A percentile compares a stretch with the other conserved stretches of the same genome.
These are phyloP conservation scores for Crepidodera aurea DNA, from an alignment of 2,888 invertebrate genomes.

Conservation along the genomic window DNA sequence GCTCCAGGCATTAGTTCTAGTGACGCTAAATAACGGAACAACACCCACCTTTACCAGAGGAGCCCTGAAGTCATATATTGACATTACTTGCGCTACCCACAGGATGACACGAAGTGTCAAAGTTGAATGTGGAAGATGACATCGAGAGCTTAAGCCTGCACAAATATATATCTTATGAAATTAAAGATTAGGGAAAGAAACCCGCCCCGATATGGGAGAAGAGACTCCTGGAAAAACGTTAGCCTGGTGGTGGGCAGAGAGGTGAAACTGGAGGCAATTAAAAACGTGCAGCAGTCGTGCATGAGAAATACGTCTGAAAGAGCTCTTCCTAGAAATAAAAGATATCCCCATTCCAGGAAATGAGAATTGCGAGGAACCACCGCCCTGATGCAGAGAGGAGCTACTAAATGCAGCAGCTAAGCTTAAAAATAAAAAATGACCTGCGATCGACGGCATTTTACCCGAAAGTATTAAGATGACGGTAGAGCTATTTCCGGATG, in stretches of 20 bases:
- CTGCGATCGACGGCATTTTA: no score
- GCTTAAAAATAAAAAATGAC: no score
- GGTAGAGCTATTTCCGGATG: no score
- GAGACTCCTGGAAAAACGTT: no score
- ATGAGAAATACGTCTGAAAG: not conserved
- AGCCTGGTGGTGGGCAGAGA: not conserved
- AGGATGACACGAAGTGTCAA: not conserved
- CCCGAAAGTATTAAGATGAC: no score
- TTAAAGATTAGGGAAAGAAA: no score
- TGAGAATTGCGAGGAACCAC: not conserved
- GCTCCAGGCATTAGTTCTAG: not conserved
- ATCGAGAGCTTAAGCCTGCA: no score
- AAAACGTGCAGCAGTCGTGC: not conserved
- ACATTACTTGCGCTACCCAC: not conserved
- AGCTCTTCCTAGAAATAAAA: not conserved
- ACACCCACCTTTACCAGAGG: not conserved
- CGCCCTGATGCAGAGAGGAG: conserved; percentile 34
- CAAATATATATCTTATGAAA: no score
- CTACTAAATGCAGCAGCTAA: conserved; percentile 23
- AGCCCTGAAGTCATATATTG: not conserved
- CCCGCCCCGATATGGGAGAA: no score
- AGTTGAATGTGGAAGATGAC: not conserved
- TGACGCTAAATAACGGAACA: not conserved
- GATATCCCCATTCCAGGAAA: not conserved
- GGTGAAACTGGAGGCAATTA: not conserved